Conservation (phyloP, 23 tunicate genomes). For the Trididemnum miniatum region DNA sequence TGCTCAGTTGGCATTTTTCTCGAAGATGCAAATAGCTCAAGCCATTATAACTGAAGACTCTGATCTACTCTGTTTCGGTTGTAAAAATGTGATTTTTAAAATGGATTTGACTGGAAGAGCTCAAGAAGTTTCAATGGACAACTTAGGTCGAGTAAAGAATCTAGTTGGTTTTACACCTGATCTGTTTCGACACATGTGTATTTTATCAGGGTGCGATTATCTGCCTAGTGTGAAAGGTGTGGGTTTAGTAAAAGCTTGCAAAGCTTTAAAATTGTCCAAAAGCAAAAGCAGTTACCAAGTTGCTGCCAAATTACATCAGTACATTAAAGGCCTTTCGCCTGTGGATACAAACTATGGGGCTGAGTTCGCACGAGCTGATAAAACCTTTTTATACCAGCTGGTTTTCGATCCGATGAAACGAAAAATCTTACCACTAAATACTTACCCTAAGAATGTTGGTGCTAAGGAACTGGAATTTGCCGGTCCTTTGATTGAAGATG, state of each 20-base stretch:
- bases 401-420: conserved; percentile 68
- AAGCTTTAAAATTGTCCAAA: conserved; percentile 76
- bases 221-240: conserved; percentile 86
- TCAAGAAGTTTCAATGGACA: conserved; percentile 59
- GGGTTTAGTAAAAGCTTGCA: conserved; percentile 81
- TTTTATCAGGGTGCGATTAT: conserved; percentile 94
- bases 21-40: conserved; percentile 50
- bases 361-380: conserved; percentile 79
- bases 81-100: conserved; percentile 79
- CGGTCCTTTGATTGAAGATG: conserved; percentile 51
- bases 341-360: conserved; percentile 70
- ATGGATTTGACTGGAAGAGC: conserved; percentile 84
- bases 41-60: conserved; percentile 95
- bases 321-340: conserved; percentile 64
- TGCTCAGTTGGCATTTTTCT: conserved; percentile 93
- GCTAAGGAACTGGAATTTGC: conserved; percentile 68
- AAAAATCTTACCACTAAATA: conserved; percentile 58
- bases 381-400: conserved; percentile 91
- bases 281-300: conserved; percentile 73
- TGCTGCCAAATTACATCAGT: conserved; percentile 70
- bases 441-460: conserved; percentile 55
- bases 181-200: conserved; percentile 89
- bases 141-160: conserved; percentile 57
- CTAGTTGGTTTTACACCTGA: conserved; percentile 79
- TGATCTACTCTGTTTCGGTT: conserved; percentile 90